Evolutionary conservation across 2,113 vertebrate species (phyloP).

Genomic region (Urocolius indicus): DNA sequence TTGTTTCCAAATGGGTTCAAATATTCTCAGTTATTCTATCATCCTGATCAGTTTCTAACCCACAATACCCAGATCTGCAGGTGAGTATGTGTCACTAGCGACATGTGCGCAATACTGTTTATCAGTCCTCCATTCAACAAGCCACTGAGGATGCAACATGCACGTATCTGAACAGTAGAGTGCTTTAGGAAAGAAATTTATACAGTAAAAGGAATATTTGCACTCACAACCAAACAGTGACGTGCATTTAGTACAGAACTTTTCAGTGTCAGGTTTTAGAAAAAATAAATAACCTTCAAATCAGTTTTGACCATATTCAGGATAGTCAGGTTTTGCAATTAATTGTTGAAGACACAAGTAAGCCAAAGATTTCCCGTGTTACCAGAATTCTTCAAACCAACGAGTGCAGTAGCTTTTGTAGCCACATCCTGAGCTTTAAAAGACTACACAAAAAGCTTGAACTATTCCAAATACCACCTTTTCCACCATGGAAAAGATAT

Average conservation of each 20-base stretch:
- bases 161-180: not conserved
- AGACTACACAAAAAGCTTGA: not conserved
- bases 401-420: not conserved
- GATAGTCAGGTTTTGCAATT: not conserved
- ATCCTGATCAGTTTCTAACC: not conserved
- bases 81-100: not conserved
- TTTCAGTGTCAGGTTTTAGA: not conserved
- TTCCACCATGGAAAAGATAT: not conserved
- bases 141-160: not conserved
- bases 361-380: not conserved
- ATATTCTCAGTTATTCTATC: not conserved
- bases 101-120: not conserved
- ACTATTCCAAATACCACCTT: not conserved
- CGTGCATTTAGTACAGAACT: not conserved
- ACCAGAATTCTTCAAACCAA: not conserved
- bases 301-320: not conserved
- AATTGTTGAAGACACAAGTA: not conserved
- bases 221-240: not conserved
- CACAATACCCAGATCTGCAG: not conserved
- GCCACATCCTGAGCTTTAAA: not conserved
- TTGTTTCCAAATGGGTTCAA: not conserved
- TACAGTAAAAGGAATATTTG: not conserved
- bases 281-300: not conserved
- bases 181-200: not conserved
- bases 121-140: not conserved